Evolutionary conservation across 2,113 vertebrate species (phyloP), one percentile per base, ranked within the genome.

Genomic region (Cynoglossus semilaevis): DNA sequence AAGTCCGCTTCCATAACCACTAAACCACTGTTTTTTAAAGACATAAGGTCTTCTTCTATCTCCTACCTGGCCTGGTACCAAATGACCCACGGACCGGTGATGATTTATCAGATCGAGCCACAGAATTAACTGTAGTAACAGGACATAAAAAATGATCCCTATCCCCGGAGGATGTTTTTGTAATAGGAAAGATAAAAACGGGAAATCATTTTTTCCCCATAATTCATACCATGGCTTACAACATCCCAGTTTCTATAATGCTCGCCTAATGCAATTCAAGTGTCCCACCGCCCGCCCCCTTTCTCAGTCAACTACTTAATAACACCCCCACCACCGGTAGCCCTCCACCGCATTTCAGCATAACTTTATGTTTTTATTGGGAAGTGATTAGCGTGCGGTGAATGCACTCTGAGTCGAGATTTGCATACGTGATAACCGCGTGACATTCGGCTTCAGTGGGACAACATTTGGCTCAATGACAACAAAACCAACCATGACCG

Each of bases 221-320:
- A 78, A 78, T 79, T 72, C 73, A 78, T 81, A 73, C 74, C 82
- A 79, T 76, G 79, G 80, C 74, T 29, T 67, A 70, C 60, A 66
- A 71, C 71, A 70, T 81, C 72, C 70, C 72, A 54, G 53, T 66
- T 58, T 65, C 68, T 77, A 77, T 84, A 82, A 73, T 79, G 67
- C 52, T 67, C 69, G 73, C 56, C 67, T 80, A 76, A 85, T 72
- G 65, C 42, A 57, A 78, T 82, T 82, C 69, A 78, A 84, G 72
- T 62, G 70, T 71, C 56, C 22, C 22, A 2, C 22, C 22, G 2
- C 22, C 22, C 22, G 3, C 87, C 82, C 79, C 76, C 81, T 70
- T 81, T 88, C 88, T 84, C 85, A 81, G 50, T 60, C 67, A 71
- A 71, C 74, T 76, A 77, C 80, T 79, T 81, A 78, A 78, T 72